Percentiles rank a stretch among this genome's conserved stretches.
Evolutionary conservation across 2,797 vertebrate species (phyloP).

Genomic region (Chloroceryle amazona): DNA sequence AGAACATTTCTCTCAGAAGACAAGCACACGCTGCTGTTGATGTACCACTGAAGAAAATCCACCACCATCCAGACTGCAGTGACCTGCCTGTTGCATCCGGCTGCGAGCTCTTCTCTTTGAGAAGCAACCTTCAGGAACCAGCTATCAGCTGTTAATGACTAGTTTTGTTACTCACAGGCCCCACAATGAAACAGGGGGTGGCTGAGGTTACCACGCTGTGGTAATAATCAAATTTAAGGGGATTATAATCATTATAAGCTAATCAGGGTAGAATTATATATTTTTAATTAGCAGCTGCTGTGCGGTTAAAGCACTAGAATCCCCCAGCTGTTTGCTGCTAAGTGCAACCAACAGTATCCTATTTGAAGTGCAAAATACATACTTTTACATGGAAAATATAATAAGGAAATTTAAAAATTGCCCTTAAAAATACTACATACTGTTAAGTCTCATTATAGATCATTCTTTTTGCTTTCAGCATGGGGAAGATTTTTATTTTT

Average conservation of each 20-base stretch:
- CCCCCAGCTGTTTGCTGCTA: conserved; percentile 62
- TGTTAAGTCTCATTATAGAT: not conserved
- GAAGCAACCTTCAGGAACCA: not conserved
- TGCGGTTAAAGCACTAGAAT: conserved; percentile 39
- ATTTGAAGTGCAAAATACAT: conserved; percentile 22
- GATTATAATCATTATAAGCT: conserved; percentile 62
- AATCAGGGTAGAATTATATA: conserved; percentile 64
- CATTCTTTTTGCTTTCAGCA: not conserved
- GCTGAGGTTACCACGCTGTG: conserved; percentile 17
- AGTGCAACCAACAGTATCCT: conserved; percentile 39
- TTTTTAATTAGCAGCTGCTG: conserved; percentile 77
- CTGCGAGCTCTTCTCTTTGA: not conserved
- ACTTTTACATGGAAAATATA: conserved; percentile 16
- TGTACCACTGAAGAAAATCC: not conserved
- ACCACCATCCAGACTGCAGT: not conserved
- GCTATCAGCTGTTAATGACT: conserved; percentile 12
- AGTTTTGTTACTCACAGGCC: not conserved
- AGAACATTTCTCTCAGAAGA: not conserved
- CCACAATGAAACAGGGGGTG: conserved; percentile 19
- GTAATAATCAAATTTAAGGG: conserved; percentile 60
- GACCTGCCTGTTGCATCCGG: not conserved
- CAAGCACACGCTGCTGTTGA: not conserved
- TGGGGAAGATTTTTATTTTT: not conserved
- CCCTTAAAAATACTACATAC: not conserved
- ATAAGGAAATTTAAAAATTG: not conserved